Evolutionary conservation across 2,888 invertebrate species (phyloP).

Genomic region (Timema podura): DNA sequence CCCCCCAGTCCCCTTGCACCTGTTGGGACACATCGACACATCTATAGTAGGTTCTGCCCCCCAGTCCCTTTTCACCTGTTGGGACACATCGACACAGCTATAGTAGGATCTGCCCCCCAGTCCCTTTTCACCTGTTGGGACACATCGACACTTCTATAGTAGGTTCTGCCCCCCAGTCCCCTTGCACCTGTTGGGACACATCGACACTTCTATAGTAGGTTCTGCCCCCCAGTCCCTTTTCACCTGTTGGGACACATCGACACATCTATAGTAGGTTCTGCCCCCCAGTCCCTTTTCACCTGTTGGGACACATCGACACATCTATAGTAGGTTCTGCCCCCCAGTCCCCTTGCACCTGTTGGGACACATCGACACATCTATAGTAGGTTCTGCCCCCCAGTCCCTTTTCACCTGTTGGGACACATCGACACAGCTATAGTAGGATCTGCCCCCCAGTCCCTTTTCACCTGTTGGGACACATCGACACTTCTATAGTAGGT

Average conservation of each 20-base stretch:
- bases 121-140: constrained; percentile 65
- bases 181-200: constrained; percentile 59
- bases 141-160: no score
- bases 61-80: constrained; percentile 64
- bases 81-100: no score
- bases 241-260: no score
- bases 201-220: no score
- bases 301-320: no score
- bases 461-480: constrained; percentile 59
- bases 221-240: constrained; percentile 65
- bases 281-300: constrained; percentile 67
- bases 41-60: constrained; percentile 66
- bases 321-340: constrained; percentile 66
- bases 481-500: no score
- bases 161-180: constrained; percentile 69
- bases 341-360: constrained; percentile 64
- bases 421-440: no score
- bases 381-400: constrained; percentile 65
- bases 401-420: constrained; percentile 65
- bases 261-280: no score
- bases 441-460: constrained; percentile 69
- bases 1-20: constrained; percentile 67
- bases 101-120: constrained; percentile 65
- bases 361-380: no score
- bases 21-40: no score